Conservation (phyloP, 1,140 invertebrate species). For the Heliconius himera region DNA sequence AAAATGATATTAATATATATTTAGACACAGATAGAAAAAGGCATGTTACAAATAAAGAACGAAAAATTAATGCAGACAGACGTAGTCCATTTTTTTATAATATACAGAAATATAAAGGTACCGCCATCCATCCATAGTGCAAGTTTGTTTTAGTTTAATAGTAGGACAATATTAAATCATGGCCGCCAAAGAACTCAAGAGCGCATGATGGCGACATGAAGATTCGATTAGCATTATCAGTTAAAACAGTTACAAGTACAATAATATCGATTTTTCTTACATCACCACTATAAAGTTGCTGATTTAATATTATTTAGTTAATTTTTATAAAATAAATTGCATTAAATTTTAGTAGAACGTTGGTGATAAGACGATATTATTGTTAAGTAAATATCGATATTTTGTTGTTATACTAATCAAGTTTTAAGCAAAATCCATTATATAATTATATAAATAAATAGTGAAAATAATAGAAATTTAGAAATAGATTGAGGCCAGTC, state of each 20-base stretch:
- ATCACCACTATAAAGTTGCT: neutral
- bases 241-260: neutral
- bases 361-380: too few relatives aligned
- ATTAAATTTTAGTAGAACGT: too few relatives aligned
- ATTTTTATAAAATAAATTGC: neutral
- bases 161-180: constrained; percentile 2
- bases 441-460: neutral
- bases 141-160: constrained; percentile 7
- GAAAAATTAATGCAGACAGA: neutral
- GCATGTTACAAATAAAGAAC: neutral
- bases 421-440: neutral
- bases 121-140: neutral
- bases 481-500: too few relatives aligned
- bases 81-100: neutral
- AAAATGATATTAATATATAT: too few relatives aligned
- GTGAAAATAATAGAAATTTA: too few relatives aligned
- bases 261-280: constrained; percentile 2
- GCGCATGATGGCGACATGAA: neutral
- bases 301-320: neutral
- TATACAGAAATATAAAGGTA: neutral
- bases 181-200: constrained; percentile 12
- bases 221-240: constrained; percentile 15
- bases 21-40: too few relatives aligned
- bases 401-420: too few relatives aligned
- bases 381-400: too few relatives aligned